Conservation (phyloP, 2,797 vertebrate genomes). For the Fratercula arctica region DNA sequence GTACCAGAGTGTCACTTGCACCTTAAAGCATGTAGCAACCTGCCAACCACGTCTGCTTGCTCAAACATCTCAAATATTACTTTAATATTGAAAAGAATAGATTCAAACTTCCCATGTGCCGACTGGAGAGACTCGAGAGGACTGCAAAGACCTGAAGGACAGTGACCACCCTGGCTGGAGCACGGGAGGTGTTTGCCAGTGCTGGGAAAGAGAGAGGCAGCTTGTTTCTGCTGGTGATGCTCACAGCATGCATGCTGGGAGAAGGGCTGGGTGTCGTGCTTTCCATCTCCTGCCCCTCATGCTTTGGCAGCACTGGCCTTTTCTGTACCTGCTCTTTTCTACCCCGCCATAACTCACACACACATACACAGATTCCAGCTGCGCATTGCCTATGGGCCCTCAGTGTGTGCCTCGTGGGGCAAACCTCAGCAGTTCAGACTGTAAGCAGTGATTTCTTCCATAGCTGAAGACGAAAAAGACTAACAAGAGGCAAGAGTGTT, state of each 20-base stretch:
- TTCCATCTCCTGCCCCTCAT: background rate
- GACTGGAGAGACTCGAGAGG: rapidly evolving
- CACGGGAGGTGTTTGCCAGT: background rate
- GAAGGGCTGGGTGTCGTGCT: rapidly evolving
- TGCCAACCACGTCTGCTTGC: background rate
- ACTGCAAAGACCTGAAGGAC: background rate
- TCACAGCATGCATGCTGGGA: rapidly evolving
- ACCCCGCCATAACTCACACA: rapidly evolving
- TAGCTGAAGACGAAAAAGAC: background rate
- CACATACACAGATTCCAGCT: background rate
- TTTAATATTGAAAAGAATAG: background rate
- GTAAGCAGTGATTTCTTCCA: background rate
- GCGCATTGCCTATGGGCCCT: rapidly evolving
- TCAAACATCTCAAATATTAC: background rate
- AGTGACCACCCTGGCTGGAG: background rate
- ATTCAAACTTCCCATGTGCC: background rate
- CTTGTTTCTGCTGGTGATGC: background rate
- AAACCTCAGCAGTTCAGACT: background rate
- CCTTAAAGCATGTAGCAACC: background rate
- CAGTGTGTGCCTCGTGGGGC: rapidly evolving
- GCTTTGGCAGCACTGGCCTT: background rate
- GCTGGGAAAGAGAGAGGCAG: background rate
- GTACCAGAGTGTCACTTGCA: background rate
- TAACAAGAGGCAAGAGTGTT: background rate
- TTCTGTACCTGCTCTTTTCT: background rate